Percentiles rank a stretch among this genome's conserved stretches.
These are phyloP conservation scores for Sparidentex hasta DNA, from an alignment of 2,797 vertebrate genomes.

Conservation along the genomic window DNA sequence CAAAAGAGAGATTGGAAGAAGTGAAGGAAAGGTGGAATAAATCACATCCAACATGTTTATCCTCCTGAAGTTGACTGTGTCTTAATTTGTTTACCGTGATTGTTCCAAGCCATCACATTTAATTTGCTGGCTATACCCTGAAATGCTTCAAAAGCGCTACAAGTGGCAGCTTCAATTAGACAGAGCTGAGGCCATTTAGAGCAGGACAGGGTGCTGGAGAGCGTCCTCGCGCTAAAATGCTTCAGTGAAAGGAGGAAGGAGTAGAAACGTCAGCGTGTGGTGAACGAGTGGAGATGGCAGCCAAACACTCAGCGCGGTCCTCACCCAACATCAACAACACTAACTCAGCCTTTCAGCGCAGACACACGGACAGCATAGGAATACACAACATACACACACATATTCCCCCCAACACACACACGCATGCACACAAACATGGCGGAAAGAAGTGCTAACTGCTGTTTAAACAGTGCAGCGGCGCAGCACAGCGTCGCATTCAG, in stretches of 20 bases:
- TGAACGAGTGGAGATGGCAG: constrained; percentile 62
- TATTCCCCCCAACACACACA: constrained; percentile 18
- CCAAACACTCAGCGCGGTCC: constrained; percentile 57
- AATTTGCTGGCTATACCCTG: constrained; percentile 38
- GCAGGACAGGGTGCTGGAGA: constrained; percentile 67
- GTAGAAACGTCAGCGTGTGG: constrained; percentile 66
- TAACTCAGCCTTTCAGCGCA: constrained; percentile 66
- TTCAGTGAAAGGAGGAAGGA: constrained; percentile 63
- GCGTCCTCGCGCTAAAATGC: constrained; percentile 47
- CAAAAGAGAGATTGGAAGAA: constrained; percentile 4
- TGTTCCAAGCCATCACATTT: constrained; percentile 47
- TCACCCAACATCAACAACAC: constrained; percentile 77
- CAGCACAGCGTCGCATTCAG: constrained; percentile 71
- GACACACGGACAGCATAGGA: constrained; percentile 41
- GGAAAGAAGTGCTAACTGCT: constrained; percentile 75
- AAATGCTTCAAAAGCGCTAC: constrained; percentile 43
- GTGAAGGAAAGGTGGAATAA: constrained; percentile 12
- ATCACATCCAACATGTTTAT: constrained; percentile 31
- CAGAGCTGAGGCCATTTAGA: constrained; percentile 49
- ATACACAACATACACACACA: constrained; percentile 41
- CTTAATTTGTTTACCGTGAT: constrained; percentile 46
- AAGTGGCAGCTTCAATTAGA: constrained; percentile 73
- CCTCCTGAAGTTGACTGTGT: constrained; percentile 27
- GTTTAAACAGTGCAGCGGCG: constrained; percentile 61
- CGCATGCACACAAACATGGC: constrained; percentile 42